These are phyloP conservation scores for Adineta ricciae DNA, from an alignment of 2,888 invertebrate genomes.

Conservation along the genomic window DNA sequence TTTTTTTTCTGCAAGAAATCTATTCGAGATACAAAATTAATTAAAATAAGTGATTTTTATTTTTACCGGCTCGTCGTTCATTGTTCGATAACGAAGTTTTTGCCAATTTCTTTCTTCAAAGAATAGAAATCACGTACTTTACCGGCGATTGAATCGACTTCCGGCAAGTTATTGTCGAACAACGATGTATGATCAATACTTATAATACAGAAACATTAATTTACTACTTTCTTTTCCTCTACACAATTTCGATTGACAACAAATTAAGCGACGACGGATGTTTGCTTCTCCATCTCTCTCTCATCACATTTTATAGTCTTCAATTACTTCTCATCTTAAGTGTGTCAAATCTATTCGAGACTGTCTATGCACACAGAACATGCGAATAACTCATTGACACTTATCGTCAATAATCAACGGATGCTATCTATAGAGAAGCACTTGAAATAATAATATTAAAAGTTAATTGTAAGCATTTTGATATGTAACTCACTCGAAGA, in stretches of 20 bases:
- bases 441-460: not conserved
- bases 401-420: not conserved
- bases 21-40: not conserved
- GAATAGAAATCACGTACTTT: not conserved
- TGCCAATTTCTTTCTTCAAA: not conserved
- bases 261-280: not conserved
- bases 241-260: not conserved
- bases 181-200: not conserved
- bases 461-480: not conserved
- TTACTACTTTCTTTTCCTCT: not conserved
- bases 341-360: not conserved
- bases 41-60: not conserved
- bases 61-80: not conserved
- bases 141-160: not conserved
- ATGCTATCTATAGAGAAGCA: not conserved
- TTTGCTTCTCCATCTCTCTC: not conserved
- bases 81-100: not conserved
- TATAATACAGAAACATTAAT: not conserved
- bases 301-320: not conserved
- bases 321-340: not conserved
- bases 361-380: not conserved
- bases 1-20: not conserved
- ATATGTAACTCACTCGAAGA: not conserved
- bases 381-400: not conserved
- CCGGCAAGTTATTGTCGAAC: not conserved